Percentiles rank a stretch among this genome's conserved stretches.
phyloP scores from a whole-genome alignment of 1,140 invertebrate species.

The Drosophila kepulauana region DNA sequence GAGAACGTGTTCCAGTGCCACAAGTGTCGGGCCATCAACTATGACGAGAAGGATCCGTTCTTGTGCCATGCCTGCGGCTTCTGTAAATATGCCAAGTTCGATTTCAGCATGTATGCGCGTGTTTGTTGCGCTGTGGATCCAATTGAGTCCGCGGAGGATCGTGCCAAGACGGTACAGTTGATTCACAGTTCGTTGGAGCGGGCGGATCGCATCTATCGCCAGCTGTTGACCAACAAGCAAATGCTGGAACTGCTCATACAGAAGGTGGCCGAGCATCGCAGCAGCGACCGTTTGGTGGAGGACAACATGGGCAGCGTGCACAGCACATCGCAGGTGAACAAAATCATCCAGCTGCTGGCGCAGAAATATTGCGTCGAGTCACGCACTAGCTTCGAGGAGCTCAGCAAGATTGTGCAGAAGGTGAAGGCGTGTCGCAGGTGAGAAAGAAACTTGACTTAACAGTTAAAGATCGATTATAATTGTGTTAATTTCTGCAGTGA shows the following conservation, averaged over 20 bases:
- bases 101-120: constrained; percentile 95
- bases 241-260: constrained; percentile 89
- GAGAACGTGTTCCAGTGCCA: constrained; percentile 99
- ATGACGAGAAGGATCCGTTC: constrained; percentile 99
- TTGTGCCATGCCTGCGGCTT: constrained; percentile 99
- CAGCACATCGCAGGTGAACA: constrained; percentile 89
- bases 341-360: constrained; percentile 94
- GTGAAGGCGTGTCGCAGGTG: constrained; percentile 92
- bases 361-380: constrained; percentile 98
- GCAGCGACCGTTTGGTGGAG: constrained; percentile 82
- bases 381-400: constrained; percentile 97
- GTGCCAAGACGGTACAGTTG: constrained; percentile 96
- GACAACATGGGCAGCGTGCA: constrained; percentile 85
- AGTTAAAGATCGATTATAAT: constrained; percentile 19
- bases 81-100: constrained; percentile 99
- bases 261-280: constrained; percentile 83
- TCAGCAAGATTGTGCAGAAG: constrained; percentile 97
- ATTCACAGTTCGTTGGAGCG: constrained; percentile 97
- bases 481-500: constrained; percentile 86
- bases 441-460: background rate
- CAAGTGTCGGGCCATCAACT: constrained; percentile 99
- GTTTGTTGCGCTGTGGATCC: constrained; percentile 98
- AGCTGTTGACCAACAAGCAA: constrained; percentile 95
- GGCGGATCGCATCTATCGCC: constrained; percentile 97
- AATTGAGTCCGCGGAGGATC: constrained; percentile 98